Conservation (phyloP, 2,888 invertebrate genomes). For the Notocelia uddmanniana region DNA sequence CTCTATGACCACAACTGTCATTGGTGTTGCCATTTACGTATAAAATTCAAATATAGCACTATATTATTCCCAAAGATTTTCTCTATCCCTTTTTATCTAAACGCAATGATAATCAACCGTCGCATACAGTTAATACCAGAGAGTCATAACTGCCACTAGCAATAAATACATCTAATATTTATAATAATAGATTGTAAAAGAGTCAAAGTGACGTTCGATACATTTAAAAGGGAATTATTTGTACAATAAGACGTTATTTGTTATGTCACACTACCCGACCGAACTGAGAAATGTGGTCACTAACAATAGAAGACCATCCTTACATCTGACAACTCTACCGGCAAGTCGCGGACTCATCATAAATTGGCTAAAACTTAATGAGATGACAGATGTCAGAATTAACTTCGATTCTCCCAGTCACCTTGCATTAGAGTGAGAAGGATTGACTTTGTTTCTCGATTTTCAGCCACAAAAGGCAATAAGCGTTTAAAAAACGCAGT, state of each 20-base stretch:
- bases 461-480: slow-evolving; percentile 4
- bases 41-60: background rate
- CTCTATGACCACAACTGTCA: background rate
- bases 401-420: background rate
- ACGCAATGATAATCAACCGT: slow-evolving; percentile 46
- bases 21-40: background rate
- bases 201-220: slow-evolving; percentile 70
- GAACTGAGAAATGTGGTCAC: background rate
- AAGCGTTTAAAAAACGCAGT: slow-evolving; percentile 15
- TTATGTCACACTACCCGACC: background rate
- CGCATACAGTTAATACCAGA: slow-evolving; percentile 64
- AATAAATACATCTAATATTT: slow-evolving; percentile 72
- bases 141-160: slow-evolving; percentile 84
- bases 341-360: no score
- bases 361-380: background rate
- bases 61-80: background rate
- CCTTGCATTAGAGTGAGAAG: background rate
- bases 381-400: background rate
- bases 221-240: slow-evolving; percentile 65
- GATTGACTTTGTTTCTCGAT: background rate
- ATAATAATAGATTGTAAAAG: slow-evolving; percentile 66
- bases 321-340: background rate
- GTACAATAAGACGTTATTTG: slow-evolving; percentile 57
- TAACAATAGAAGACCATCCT: background rate
- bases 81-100: slow-evolving; percentile 19